Percentiles rank a stretch among this genome's conserved stretches.
Conservation (phyloP, 2,888 invertebrate species). For the Drosophila eohydei region DNA sequence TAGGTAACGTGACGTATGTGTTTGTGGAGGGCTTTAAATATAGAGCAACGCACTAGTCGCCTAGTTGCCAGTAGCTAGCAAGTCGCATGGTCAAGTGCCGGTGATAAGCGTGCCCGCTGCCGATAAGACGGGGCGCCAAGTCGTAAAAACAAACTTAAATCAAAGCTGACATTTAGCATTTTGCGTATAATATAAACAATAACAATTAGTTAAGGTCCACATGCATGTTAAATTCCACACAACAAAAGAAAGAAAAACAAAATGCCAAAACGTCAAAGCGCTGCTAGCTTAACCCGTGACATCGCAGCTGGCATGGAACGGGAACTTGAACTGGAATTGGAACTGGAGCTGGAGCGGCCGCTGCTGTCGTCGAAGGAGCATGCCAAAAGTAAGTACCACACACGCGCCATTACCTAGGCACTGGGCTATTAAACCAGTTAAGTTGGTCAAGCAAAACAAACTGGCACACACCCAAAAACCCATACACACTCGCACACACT, state of each 20-base stretch:
- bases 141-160: constrained; percentile 43
- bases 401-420: constrained; percentile 41
- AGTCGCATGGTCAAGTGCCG: constrained; percentile 58
- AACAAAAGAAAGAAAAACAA: constrained; percentile 19
- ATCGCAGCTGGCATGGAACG: constrained; percentile 30
- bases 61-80: constrained; percentile 8
- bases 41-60: constrained; percentile 13
- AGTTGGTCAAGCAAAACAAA: constrained; percentile 66
- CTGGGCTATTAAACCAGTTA: constrained; percentile 72
- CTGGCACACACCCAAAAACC: constrained; percentile 30
- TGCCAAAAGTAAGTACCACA: constrained; percentile 62
- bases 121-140: constrained; percentile 68
- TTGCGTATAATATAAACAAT: constrained; percentile 24
- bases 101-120: constrained; percentile 58
- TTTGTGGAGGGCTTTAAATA: constrained; percentile 3
- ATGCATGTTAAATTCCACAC: constrained; percentile 29
- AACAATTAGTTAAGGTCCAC: constrained; percentile 53
- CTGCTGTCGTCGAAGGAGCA: constrained; percentile 63
- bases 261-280: constrained; percentile 58
- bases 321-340: constrained; percentile 21
- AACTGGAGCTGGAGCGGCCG: constrained; percentile 45
- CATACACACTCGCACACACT: constrained; percentile 24
- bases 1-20: constrained; percentile 2
- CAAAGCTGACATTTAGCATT: constrained; percentile 26
- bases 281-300: constrained; percentile 40